Evolutionary conservation across 2,113 vertebrate genomes (phyloP).

Genomic region (Siniperca knerii): DNA sequence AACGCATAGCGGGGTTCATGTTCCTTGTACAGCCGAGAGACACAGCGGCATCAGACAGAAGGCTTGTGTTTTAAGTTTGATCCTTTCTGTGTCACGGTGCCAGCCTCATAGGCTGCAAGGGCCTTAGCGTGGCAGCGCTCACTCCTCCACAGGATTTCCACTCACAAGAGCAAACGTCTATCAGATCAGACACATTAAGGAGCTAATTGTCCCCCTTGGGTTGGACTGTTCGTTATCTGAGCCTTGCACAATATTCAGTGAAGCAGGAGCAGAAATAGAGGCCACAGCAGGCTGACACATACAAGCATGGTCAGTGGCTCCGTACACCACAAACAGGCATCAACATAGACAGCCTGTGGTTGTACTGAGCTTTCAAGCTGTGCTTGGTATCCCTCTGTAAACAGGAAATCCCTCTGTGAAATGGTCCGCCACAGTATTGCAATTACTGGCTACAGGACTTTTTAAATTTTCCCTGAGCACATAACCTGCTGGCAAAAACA

Average conservation of each 20-base stretch:
- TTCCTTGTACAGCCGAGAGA: constrained; percentile 44
- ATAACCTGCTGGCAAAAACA: constrained; percentile 48
- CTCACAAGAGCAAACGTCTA: constrained; percentile 55
- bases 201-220: constrained; percentile 77
- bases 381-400: constrained; percentile 26
- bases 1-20: constrained; percentile 39
- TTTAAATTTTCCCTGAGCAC: not conserved
- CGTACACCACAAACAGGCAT: constrained; percentile 35
- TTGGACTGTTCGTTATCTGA: constrained; percentile 72
- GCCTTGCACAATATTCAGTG: constrained; percentile 58
- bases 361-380: constrained; percentile 17
- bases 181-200: constrained; percentile 79
- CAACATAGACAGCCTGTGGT: constrained; percentile 46
- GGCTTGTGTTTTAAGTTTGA: constrained; percentile 58
- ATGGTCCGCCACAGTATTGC: constrained; percentile 13
- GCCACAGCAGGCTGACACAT: constrained; percentile 47
- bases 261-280: constrained; percentile 51
- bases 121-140: constrained; percentile 29
- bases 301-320: constrained; percentile 52
- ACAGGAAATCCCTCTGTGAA: constrained; percentile 54
- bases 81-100: constrained; percentile 43
- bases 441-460: constrained; percentile 27
- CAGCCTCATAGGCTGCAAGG: constrained; percentile 33
- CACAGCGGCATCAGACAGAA: constrained; percentile 39
- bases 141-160: constrained; percentile 56